Conservation (phyloP, 2,888 invertebrate species). For the Lasioglossum figueresi region DNA sequence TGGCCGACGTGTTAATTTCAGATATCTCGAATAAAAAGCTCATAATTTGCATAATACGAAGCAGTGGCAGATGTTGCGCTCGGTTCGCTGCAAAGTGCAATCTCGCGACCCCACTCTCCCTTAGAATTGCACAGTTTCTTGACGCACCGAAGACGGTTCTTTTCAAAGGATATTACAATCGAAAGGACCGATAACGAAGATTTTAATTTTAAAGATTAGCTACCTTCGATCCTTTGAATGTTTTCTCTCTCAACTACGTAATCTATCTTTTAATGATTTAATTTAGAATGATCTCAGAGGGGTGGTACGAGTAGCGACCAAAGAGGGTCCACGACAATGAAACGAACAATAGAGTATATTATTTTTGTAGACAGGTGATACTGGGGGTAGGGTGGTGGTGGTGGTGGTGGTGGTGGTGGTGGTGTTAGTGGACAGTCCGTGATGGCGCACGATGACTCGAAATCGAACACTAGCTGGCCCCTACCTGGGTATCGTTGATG, state of each 20-base stretch:
- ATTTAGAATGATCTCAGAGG: background rate
- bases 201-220: background rate
- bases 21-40: background rate
- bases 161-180: background rate
- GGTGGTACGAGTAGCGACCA: background rate
- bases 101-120: background rate
- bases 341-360: constrained; percentile 1
- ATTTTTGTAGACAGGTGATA: background rate
- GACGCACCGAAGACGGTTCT: background rate
- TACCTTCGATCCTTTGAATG: background rate
- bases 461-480: constrained; percentile 70
- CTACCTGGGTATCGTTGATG: constrained; percentile 82
- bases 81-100: background rate
- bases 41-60: constrained; percentile 2
- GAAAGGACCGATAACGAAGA: background rate
- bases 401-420: background rate
- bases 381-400: background rate
- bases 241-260: no score
- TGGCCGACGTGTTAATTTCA: background rate
- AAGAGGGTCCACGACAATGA: background rate
- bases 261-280: no score
- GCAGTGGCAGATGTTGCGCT: constrained; percentile 3
- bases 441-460: constrained; percentile 58
- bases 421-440: constrained; percentile 7
- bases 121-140: background rate